Evolutionary conservation across 2,888 invertebrate species (phyloP).

Genomic region (Lepetodrilus schrolli): DNA sequence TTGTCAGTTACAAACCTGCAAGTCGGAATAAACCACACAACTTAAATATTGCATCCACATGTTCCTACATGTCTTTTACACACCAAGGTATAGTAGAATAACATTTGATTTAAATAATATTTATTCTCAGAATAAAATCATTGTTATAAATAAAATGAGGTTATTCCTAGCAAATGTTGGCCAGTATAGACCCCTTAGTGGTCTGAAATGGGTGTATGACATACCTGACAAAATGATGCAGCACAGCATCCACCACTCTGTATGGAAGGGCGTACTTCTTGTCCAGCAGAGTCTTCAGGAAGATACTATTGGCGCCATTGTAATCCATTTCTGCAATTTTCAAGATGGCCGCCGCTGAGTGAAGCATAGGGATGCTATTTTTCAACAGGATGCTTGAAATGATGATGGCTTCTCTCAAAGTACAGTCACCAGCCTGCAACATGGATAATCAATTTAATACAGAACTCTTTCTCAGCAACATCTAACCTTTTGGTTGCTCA

Average conservation of each 20-base stretch:
- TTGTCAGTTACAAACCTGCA: constrained; percentile 87
- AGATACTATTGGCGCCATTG: constrained; percentile 92
- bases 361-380: constrained; percentile 93
- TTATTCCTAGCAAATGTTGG: too few species aligned
- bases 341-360: constrained; percentile 94
- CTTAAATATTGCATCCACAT: too few species aligned
- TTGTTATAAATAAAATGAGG: too few species aligned
- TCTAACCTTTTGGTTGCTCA: too few species aligned
- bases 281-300: constrained; percentile 93
- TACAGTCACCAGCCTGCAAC: constrained; percentile 94
- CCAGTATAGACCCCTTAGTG: too few species aligned
- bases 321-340: constrained; percentile 96
- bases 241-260: constrained; percentile 93
- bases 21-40: too few species aligned
- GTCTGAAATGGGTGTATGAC: neutral
- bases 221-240: constrained; percentile 93
- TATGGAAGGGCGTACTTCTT: constrained; percentile 98
- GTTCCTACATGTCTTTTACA: too few species aligned
- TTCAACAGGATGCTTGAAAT: constrained; percentile 92
- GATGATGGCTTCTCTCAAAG: constrained; percentile 95
- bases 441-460: too few species aligned
- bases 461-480: too few species aligned
- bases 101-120: too few species aligned
- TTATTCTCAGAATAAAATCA: too few species aligned
- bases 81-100: too few species aligned